Percentiles rank a stretch among this genome's conserved stretches.
phyloP scores from a whole-genome alignment of 1,140 invertebrate species.

The Elysia chlorotica region DNA sequence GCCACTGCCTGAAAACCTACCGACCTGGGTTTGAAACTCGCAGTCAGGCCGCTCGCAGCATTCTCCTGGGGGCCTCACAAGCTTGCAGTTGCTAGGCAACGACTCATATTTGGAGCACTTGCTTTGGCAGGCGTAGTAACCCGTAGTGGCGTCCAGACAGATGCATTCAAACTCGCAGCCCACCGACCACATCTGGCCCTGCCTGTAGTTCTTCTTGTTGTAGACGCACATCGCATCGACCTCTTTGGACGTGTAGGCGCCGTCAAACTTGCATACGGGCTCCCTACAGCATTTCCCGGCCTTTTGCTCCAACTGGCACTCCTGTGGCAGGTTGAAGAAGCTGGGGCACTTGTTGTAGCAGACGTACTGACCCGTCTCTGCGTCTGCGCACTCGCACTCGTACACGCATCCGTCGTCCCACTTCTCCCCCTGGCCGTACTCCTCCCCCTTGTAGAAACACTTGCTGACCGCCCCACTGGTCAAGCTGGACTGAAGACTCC shows the following conservation, averaged over 20 bases:
- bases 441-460: conserved; percentile 47
- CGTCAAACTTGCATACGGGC: conserved; percentile 49
- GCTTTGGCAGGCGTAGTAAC: conserved; percentile 37
- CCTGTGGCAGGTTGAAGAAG: conserved; percentile 47
- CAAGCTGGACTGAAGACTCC: too few species aligned
- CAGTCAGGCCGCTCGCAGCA: conserved; percentile 48
- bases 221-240: conserved; percentile 42
- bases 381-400: conserved; percentile 43
- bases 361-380: conserved; percentile 35
- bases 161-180: conserved; percentile 39
- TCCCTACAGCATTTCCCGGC: conserved; percentile 43
- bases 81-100: conserved; percentile 40
- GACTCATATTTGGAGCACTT: conserved; percentile 40
- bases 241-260: conserved; percentile 37
- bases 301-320: conserved; percentile 43
- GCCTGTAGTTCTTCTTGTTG: conserved; percentile 37
- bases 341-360: conserved; percentile 51
- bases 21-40: conserved; percentile 45
- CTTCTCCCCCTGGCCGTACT: conserved; percentile 39
- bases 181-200: conserved; percentile 40
- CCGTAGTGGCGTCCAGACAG: conserved; percentile 36
- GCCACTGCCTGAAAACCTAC: conserved; percentile 43
- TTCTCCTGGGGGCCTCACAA: conserved; percentile 41
- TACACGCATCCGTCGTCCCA: conserved; percentile 52
- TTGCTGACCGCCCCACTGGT: conserved; percentile 24